These are phyloP conservation scores for Albula glossodonta DNA, from an alignment of 2,113 vertebrate genomes.

Conservation along the genomic window DNA sequence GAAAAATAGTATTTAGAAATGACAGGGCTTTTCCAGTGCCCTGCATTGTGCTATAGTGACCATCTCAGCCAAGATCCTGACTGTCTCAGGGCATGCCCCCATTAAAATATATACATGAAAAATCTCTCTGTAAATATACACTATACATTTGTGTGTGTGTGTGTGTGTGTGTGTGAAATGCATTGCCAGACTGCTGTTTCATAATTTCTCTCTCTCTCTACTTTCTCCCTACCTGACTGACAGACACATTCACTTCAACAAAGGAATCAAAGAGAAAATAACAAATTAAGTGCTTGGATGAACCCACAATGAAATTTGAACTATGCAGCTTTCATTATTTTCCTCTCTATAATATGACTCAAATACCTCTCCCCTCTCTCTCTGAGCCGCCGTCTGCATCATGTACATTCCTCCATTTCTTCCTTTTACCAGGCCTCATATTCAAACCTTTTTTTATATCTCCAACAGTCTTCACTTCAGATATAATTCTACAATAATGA, in stretches of 20 bases:
- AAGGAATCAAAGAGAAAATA: conserved; percentile 17
- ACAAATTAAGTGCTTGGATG: conserved; percentile 65
- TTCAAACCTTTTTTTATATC: conserved; percentile 34
- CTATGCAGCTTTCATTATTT: conserved; percentile 63
- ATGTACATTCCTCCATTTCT: conserved; percentile 13
- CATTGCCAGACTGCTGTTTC: background rate
- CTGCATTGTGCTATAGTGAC: background rate
- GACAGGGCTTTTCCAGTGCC: background rate
- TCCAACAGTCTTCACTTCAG: conserved; percentile 52
- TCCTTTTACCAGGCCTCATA: background rate
- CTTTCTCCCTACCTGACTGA: background rate
- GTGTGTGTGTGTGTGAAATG: background rate
- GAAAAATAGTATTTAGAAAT: background rate
- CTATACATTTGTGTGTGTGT: conserved; percentile 9
- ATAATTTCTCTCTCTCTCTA: background rate
- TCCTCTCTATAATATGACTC: conserved; percentile 61
- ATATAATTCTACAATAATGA: conserved; percentile 51
- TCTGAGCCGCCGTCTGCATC: background rate
- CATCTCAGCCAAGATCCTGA: background rate
- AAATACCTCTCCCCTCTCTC: conserved; percentile 47
- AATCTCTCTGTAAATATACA: background rate
- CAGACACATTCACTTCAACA: background rate
- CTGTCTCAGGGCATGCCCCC: background rate
- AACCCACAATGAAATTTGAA: conserved; percentile 62
- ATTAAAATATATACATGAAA: background rate